Percentiles rank a stretch among this genome's conserved stretches.
These are phyloP conservation scores for Cosmorhoe ocellata DNA, from an alignment of 2,888 invertebrate species.

Conservation along the genomic window DNA sequence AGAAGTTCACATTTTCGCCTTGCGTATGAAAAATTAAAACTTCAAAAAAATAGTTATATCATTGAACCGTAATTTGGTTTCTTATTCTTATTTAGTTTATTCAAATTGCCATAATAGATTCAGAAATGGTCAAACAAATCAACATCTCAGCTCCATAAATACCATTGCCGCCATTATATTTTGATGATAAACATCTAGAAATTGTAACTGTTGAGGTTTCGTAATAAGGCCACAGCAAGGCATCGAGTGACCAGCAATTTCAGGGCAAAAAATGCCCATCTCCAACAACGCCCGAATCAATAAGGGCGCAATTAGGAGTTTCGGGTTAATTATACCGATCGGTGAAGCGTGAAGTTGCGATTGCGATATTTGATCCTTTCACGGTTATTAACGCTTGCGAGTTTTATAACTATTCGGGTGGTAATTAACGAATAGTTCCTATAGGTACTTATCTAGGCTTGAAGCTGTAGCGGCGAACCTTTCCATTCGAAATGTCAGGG, in stretches of 20 bases:
- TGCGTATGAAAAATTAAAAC: too few species aligned
- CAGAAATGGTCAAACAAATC: conserved; percentile 15
- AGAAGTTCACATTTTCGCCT: too few species aligned
- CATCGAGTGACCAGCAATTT: conserved; percentile 27
- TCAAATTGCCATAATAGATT: conserved; percentile 14
- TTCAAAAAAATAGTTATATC: too few species aligned
- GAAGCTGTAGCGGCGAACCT: conserved; percentile 8
- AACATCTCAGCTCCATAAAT: conserved; percentile 18
- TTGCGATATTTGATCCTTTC: conserved; percentile 35
- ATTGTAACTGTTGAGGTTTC: conserved; percentile 17
- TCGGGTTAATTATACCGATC: conserved; percentile 52
- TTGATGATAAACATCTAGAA: conserved; percentile 29
- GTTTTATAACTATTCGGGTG: conserved; percentile 10
- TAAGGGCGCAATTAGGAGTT: conserved; percentile 52
- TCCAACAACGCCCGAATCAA: conserved; percentile 45
- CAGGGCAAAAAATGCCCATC: conserved; percentile 38
- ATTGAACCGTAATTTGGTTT: background rate
- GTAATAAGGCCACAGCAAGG: conserved; percentile 20
- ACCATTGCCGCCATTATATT: conserved; percentile 17
- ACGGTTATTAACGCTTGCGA: conserved; percentile 17
- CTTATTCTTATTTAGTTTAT: conserved; percentile 8
- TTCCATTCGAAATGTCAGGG: conserved; percentile 26
- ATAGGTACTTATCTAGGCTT: background rate
- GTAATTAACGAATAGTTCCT: conserved; percentile 24
- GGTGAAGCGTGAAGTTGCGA: conserved; percentile 37